phyloP scores from a whole-genome alignment of 2,888 invertebrate species.

The Mesorhabditis spiculigera region DNA sequence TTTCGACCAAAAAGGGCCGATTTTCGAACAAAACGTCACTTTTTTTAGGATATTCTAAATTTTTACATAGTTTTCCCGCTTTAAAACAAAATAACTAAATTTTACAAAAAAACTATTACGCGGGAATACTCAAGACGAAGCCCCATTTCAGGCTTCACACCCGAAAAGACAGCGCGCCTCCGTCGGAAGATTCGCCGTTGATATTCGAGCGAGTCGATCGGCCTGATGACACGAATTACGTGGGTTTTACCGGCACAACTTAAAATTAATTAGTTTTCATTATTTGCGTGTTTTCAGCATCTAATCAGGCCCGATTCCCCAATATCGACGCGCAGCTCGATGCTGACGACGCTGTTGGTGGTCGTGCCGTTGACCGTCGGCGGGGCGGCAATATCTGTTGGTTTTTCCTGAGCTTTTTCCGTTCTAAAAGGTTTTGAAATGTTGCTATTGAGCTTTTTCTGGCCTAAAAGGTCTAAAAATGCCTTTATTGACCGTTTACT shows the following conservation, averaged over 20 bases:
- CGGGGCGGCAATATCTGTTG: slow-evolving; percentile 47
- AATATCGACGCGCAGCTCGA: slow-evolving; percentile 37
- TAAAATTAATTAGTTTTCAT: background rate
- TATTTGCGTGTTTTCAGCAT: slow-evolving; percentile 11
- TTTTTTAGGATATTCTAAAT: too few relatives aligned
- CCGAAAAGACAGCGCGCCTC: background rate
- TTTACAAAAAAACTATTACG: too few relatives aligned
- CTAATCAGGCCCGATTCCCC: slow-evolving; percentile 7
- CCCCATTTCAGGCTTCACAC: background rate
- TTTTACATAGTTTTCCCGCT: too few relatives aligned
- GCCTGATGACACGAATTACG: slow-evolving; percentile 24
- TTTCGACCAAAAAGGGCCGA: background rate
- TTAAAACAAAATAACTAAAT: too few relatives aligned
- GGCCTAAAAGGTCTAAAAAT: too few relatives aligned
- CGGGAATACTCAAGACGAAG: too few relatives aligned
- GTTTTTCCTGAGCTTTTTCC: background rate
- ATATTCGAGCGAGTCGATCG: slow-evolving; percentile 41
- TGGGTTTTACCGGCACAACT: slow-evolving; percentile 6
- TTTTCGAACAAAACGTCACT: background rate
- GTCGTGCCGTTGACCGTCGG: slow-evolving; percentile 57
- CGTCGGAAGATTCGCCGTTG: slow-evolving; percentile 29
- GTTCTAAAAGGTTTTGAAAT: background rate
- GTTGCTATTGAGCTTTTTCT: slow-evolving; percentile 8
- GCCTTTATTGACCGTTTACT: too few relatives aligned
- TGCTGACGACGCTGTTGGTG: slow-evolving; percentile 52